phyloP scores from a whole-genome alignment of 2,888 invertebrate species.

The Drosophila sordidapex region DNA sequence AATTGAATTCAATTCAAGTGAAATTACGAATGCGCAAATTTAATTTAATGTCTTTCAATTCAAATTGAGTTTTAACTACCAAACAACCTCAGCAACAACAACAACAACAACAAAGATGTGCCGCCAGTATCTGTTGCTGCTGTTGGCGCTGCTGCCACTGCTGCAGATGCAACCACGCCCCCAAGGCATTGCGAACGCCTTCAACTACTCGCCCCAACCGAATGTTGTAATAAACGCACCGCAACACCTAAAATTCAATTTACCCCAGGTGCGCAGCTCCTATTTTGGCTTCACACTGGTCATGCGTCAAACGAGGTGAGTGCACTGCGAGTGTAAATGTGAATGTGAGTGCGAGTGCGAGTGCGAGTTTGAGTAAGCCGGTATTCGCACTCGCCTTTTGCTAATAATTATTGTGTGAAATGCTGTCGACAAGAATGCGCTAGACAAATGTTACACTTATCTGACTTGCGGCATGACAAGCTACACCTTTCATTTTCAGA shows the following conservation, averaged over 20 bases:
- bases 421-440: constrained; percentile 8
- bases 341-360: background rate
- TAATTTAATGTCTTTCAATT: constrained; percentile 49
- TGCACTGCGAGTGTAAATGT: constrained; percentile 1
- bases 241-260: constrained; percentile 60
- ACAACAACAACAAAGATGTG: constrained; percentile 34
- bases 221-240: constrained; percentile 77
- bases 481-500: constrained; percentile 28
- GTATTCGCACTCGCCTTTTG: constrained; percentile 5
- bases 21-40: constrained; percentile 65
- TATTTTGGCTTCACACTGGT: constrained; percentile 83
- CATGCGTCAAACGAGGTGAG: constrained; percentile 82
- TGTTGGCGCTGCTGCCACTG: constrained; percentile 6
- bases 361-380: background rate
- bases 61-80: constrained; percentile 42
- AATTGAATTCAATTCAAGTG: constrained; percentile 51
- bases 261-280: constrained; percentile 79
- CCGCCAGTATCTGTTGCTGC: background rate
- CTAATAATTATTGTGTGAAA: constrained; percentile 44
- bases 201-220: constrained; percentile 82
- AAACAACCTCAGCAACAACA: constrained; percentile 9
- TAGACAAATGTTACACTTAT: constrained; percentile 2
- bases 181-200: constrained; percentile 50
- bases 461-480: constrained; percentile 22
- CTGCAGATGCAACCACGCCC: constrained; percentile 22